Evolutionary conservation across 2,113 vertebrate species (phyloP).

Genomic region (Hipposideros armiger): DNA sequence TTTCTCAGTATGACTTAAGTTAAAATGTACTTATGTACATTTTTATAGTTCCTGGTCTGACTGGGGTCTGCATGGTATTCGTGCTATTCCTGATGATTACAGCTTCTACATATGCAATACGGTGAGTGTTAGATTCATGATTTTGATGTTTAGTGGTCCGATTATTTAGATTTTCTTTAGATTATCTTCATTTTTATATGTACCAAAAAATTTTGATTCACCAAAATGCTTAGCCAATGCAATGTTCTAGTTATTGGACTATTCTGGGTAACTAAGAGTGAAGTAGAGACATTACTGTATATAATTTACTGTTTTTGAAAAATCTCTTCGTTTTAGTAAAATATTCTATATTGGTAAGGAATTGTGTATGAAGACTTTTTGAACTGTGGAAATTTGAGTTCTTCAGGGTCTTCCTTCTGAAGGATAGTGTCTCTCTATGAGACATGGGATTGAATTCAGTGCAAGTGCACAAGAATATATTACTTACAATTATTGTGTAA

Average conservation of each 20-base stretch:
- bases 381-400: not conserved
- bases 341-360: not conserved
- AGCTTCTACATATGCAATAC: constrained; percentile 94
- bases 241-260: not conserved
- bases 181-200: not conserved
- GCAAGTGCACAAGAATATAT: not conserved
- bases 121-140: constrained; percentile 86
- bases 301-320: constrained; percentile 19
- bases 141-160: not conserved
- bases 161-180: not conserved
- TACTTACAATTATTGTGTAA: constrained; percentile 1
- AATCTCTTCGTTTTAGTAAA: not conserved
- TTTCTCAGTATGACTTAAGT: constrained; percentile 39
- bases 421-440: not conserved
- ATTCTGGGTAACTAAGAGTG: not conserved
- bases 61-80: constrained; percentile 95
- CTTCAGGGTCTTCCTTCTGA: not conserved
- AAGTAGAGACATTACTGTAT: not conserved
- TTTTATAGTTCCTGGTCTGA: constrained; percentile 94
- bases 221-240: not conserved
- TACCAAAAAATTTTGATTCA: not conserved
- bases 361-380: not conserved
- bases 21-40: constrained; percentile 40
- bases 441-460: not conserved
- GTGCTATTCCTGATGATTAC: constrained; percentile 97